Percentiles rank a stretch among this genome's conserved stretches.
Conservation (phyloP, 2,888 invertebrate genomes). For the Chloromyia formosa region DNA sequence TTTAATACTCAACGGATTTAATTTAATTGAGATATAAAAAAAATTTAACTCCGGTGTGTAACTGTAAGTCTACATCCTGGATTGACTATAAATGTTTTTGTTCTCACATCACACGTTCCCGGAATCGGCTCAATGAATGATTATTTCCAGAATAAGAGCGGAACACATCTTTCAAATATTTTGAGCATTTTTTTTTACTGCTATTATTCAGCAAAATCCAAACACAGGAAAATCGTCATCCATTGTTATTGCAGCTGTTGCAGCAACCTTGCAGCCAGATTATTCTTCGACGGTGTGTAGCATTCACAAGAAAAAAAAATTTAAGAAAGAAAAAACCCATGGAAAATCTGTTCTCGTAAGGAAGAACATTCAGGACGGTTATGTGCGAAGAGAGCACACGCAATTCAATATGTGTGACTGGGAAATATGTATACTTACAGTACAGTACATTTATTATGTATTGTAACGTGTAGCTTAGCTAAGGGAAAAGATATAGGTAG, state of each 20-base stretch:
- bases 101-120: not conserved
- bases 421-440: not conserved
- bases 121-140: not conserved
- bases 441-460: no score
- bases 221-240: not conserved
- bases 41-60: no score
- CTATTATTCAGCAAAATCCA: not conserved
- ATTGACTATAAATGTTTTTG: no score
- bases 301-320: not conserved
- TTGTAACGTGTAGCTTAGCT: no score
- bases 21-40: no score
- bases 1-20: no score
- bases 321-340: not conserved
- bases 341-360: not conserved
- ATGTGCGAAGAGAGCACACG: not conserved
- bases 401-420: not conserved
- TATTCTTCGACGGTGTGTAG: not conserved
- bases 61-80: no score
- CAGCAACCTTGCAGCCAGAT: not conserved
- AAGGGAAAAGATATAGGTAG: not conserved
- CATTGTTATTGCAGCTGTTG: conserved; percentile 4
- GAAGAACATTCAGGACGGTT: not conserved
- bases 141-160: conserved; percentile 1
- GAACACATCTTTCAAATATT: conserved; percentile 19
- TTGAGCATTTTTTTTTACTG: not conserved